Conservation (phyloP, 2,113 vertebrate genomes). For the Litocranius walleri region DNA sequence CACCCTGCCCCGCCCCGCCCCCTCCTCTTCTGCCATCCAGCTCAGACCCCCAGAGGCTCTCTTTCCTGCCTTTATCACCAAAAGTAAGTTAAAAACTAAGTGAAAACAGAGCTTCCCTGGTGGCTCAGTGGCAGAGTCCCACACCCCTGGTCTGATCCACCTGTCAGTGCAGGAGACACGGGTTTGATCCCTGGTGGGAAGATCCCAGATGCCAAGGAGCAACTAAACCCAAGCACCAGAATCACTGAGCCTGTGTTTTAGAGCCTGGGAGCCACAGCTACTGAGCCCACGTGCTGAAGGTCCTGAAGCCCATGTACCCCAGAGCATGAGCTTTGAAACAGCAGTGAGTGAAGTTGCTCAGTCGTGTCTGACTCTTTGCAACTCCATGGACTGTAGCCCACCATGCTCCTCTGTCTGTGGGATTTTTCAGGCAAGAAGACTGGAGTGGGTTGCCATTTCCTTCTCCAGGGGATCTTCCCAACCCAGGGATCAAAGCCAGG, state of each 20-base stretch:
- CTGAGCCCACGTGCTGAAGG: background rate
- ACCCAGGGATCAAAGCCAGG: background rate
- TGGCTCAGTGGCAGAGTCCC: background rate
- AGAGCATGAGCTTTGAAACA: background rate
- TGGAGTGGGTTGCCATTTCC: background rate
- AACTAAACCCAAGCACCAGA: background rate
- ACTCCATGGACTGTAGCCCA: background rate
- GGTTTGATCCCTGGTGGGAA: background rate
- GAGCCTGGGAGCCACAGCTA: background rate
- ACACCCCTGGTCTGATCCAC: background rate
- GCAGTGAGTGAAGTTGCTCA: background rate
- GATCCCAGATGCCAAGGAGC: background rate
- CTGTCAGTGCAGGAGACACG: background rate
- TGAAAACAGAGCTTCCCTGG: background rate
- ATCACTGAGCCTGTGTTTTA: background rate
- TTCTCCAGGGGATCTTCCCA: background rate
- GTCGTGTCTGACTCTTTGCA: background rate
- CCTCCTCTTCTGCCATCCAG: too few relatives aligned
- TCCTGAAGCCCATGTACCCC: background rate
- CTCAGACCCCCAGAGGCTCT: background rate
- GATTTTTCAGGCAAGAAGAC: background rate
- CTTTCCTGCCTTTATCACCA: background rate
- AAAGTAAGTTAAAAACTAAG: background rate
- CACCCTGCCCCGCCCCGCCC: too few relatives aligned
- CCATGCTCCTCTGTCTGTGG: background rate